Evolutionary conservation across 2,797 vertebrate species (phyloP), one percentile per base, ranked within the genome.

Genomic region (Cynodonichthys magdalenae): DNA sequence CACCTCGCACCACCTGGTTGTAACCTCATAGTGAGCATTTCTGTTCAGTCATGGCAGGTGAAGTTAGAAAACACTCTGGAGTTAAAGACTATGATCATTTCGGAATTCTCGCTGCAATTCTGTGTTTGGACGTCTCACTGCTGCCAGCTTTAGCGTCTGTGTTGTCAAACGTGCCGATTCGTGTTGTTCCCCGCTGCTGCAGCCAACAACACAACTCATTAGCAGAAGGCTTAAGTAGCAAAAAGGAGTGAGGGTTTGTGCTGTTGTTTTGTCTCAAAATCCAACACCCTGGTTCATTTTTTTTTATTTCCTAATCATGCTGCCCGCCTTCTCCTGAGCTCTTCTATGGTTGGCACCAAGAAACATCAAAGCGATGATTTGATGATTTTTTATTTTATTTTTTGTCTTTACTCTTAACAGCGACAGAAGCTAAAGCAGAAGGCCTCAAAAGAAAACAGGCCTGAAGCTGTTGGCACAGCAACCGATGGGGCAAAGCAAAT

Each of bases 381-480:
- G 67, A 72, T 56, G 67, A 29, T 63, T 71, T 42, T 29, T 1
- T 5, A 24, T 39, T 75, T 60, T 78, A 50, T 55, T 69, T 53
- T 42, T 29, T 1, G 5, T 24, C 44, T 75, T 60, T 76, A 50
- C 58, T 69, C 53, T 71, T 50, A 68, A 75, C 59, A 41, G 62
- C 19, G 8, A 69, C 64, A 63, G 59, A 74, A 53, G 53, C 72
- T 18, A 63, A 68, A 57, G 39, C 55, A 18, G 2, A 53, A 49
- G 75, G 69, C 39, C 76, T 68, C 60, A 71, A 68, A 75, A 59
- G 53, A 74, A 79, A 63, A 66, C 53, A 62, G 61, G 66, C 84
- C 71, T 5, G 48, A 29, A 82, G 79, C 79, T 62, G 72, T 75
- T 87, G 80, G 82, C 82, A 78, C 48, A 19, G 53, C 39, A 51